These are phyloP conservation scores for Protobothrops flavoviridis DNA, from an alignment of 2,113 vertebrate genomes.

Conservation along the genomic window DNA sequence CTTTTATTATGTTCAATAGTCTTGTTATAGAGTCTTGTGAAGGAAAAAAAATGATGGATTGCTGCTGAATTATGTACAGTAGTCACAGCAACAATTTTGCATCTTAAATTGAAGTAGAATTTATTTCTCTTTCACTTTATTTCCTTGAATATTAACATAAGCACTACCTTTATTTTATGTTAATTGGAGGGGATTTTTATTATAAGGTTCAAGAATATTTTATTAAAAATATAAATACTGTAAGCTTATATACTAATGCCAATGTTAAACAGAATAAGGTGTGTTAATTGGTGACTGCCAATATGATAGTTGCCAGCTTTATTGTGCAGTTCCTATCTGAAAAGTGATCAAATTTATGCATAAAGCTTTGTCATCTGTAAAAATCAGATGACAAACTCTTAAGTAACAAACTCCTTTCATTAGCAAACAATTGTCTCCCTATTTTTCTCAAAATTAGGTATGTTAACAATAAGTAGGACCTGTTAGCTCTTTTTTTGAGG, in stretches of 20 bases:
- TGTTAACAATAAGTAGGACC: background rate
- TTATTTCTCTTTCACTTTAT: background rate
- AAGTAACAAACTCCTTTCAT: background rate
- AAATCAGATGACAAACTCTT: background rate
- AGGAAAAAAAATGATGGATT: background rate
- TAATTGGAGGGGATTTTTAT: background rate
- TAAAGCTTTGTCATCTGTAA: background rate
- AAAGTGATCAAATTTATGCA: background rate
- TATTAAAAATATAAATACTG: background rate
- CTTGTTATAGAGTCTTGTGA: background rate
- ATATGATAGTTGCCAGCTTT: background rate
- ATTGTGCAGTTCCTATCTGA: background rate
- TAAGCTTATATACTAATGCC: background rate
- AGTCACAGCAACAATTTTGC: background rate
- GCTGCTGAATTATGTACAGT: background rate
- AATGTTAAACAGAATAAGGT: background rate
- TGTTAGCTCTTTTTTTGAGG: background rate
- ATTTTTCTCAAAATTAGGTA: background rate
- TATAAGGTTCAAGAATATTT: background rate
- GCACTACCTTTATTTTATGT: background rate
- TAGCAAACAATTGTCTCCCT: background rate
- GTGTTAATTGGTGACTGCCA: background rate
- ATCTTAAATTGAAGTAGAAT: background rate
- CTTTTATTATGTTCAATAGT: background rate
- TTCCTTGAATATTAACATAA: background rate